These are phyloP conservation scores for Pseudanteris insignis DNA, from an alignment of 2,888 invertebrate genomes.

Conservation along the genomic window DNA sequence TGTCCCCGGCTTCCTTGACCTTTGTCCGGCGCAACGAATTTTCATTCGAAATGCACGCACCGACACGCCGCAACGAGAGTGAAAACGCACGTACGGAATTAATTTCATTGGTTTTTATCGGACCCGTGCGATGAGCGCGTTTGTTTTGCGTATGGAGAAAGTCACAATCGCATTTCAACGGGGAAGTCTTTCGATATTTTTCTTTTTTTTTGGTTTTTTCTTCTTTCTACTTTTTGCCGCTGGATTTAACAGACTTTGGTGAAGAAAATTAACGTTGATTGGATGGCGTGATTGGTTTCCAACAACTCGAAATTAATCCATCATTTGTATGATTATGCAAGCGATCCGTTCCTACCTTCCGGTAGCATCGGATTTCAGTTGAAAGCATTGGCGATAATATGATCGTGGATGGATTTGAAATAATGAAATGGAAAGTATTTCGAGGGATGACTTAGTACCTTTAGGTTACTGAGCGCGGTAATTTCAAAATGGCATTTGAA, in stretches of 20 bases:
- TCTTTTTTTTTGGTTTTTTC: too few relatives aligned
- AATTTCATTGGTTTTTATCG: conserved; percentile 8
- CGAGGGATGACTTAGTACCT: too few relatives aligned
- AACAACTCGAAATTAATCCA: too few relatives aligned
- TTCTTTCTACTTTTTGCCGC: conserved; percentile 5
- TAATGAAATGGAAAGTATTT: too few relatives aligned
- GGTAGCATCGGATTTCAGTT: too few relatives aligned
- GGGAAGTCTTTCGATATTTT: too few relatives aligned
- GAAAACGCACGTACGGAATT: conserved; percentile 20
- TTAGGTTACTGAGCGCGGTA: too few relatives aligned
- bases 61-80: conserved; percentile 8
- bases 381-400: too few relatives aligned
- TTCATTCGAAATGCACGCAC: not conserved
- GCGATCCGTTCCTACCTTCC: not conserved
- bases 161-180: conserved; percentile 7
- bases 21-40: conserved; percentile 11
- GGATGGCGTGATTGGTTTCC: too few relatives aligned
- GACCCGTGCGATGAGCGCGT: not conserved
- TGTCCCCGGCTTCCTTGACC: conserved; percentile 15
- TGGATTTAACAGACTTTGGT: conserved; percentile 1
- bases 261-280: conserved; percentile 3
- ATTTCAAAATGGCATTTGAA: too few relatives aligned
- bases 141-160: conserved; percentile 25
- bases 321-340: not conserved
- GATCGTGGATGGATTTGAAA: too few relatives aligned